Evolutionary conservation across 2,888 invertebrate species (phyloP).

Genomic region (Pseudeuparius sepicola): DNA sequence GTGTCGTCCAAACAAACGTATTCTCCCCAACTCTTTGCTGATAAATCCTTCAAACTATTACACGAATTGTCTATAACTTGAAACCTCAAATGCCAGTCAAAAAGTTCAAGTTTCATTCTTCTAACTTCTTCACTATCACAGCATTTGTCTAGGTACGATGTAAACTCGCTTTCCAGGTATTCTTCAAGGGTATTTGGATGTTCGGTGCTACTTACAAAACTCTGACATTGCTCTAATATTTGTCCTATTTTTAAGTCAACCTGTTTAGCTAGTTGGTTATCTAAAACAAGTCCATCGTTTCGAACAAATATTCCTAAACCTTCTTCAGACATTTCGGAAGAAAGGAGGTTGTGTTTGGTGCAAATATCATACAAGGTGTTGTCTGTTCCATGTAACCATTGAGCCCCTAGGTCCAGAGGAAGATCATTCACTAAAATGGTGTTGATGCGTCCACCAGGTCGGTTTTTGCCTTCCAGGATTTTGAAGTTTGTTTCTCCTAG

Average conservation of each 20-base stretch:
- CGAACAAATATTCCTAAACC: constrained; percentile 45
- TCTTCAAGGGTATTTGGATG: constrained; percentile 38
- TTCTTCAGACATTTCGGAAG: constrained; percentile 43
- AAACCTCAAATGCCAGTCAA: constrained; percentile 52
- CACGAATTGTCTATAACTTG: constrained; percentile 55
- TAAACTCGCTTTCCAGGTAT: constrained; percentile 40
- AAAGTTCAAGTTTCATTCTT: constrained; percentile 41
- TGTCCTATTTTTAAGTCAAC: constrained; percentile 43
- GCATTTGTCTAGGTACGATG: constrained; percentile 36
- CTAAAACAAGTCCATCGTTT: constrained; percentile 40
- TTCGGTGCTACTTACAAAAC: constrained; percentile 33
- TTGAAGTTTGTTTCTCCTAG: constrained; percentile 41
- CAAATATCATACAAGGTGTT: constrained; percentile 45
- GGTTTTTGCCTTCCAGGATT: constrained; percentile 46
- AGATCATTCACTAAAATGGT: constrained; percentile 37
- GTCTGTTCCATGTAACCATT: constrained; percentile 52
- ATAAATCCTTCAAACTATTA: constrained; percentile 42
- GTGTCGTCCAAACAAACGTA: constrained; percentile 42
- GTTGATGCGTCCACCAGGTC: constrained; percentile 46
- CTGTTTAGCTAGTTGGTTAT: constrained; percentile 40
- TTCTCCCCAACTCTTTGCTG: constrained; percentile 49
- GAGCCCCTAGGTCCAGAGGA: constrained; percentile 50
- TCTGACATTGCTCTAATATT: constrained; percentile 42
- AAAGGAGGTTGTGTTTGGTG: constrained; percentile 39
- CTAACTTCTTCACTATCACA: constrained; percentile 31